Evolutionary conservation across 2,113 vertebrate genomes (phyloP).

Genomic region (Oceanites oceanicus): DNA sequence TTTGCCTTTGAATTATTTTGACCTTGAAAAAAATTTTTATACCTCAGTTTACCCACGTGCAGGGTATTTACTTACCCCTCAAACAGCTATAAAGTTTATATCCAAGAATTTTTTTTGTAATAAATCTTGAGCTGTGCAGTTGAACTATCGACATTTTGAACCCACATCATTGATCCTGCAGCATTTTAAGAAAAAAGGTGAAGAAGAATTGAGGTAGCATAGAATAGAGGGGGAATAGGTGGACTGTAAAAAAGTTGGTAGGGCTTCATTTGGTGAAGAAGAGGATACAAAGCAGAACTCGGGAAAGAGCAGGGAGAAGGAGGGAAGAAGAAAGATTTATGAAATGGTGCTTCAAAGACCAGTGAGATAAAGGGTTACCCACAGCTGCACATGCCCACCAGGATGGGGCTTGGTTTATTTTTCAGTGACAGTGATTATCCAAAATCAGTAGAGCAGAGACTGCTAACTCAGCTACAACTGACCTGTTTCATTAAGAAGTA

Average conservation of each 20-base stretch:
- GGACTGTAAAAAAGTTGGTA: not conserved
- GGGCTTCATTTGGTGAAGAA: not conserved
- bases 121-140: not conserved
- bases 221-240: not conserved
- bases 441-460: not conserved
- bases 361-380: not conserved
- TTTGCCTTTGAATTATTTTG: not conserved
- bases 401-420: not conserved
- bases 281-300: slow-evolving; percentile 21
- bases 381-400: not conserved
- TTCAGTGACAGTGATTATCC: not conserved
- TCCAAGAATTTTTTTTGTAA: not conserved
- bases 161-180: not conserved
- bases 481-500: not conserved
- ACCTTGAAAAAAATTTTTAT: not conserved
- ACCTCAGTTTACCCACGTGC: not conserved
- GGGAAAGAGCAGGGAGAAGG: not conserved
- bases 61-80: not conserved
- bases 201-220: not conserved
- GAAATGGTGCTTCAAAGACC: not conserved
- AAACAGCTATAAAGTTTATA: not conserved
- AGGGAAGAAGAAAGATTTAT: not conserved
- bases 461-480: not conserved
- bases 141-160: not conserved
- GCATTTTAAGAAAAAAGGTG: not conserved